These are phyloP conservation scores for Drosophila gunungcola DNA, from an alignment of 1,140 invertebrate genomes.

Conservation along the genomic window DNA sequence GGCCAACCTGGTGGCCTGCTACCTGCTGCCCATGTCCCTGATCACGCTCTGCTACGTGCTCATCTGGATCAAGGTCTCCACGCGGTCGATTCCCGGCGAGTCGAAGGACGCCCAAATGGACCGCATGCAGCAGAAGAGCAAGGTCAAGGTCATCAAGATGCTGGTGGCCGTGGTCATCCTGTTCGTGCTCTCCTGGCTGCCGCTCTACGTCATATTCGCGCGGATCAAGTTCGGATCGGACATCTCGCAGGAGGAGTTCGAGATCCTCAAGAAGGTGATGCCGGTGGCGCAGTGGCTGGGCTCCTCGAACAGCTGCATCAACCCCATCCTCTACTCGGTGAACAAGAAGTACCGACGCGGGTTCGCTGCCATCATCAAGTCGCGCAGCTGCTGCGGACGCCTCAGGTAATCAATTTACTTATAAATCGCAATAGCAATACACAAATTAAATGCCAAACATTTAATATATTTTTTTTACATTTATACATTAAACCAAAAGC, in stretches of 20 bases:
- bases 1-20: conserved; percentile 95
- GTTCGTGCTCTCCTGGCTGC: conserved; percentile 97
- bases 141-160: conserved; percentile 98
- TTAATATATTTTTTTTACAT: too few relatives aligned
- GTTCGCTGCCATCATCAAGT: conserved; percentile 95
- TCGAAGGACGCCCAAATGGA: conserved; percentile 96
- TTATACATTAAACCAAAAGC: too few relatives aligned
- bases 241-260: conserved; percentile 87
- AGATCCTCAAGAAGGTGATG: conserved; percentile 91
- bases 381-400: conserved; percentile 92
- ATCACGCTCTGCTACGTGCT: conserved; percentile 96
- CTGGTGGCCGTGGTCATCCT: conserved; percentile 96
- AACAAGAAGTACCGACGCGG: conserved; percentile 98
- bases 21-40: conserved; percentile 95
- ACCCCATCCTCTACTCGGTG: conserved; percentile 98
- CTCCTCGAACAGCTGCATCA: conserved; percentile 98
- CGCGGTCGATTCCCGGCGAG: conserved; percentile 93
- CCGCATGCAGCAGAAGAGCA: conserved; percentile 95
- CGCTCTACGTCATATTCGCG: conserved; percentile 95
- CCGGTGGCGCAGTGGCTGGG: conserved; percentile 98
- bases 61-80: conserved; percentile 97
- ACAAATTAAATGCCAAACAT: too few relatives aligned
- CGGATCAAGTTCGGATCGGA: conserved; percentile 91
- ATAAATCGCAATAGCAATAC: neutral
- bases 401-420: conserved; percentile 86